phyloP scores from a whole-genome alignment of 2,113 vertebrate species.

The Peromyscus californicus region DNA sequence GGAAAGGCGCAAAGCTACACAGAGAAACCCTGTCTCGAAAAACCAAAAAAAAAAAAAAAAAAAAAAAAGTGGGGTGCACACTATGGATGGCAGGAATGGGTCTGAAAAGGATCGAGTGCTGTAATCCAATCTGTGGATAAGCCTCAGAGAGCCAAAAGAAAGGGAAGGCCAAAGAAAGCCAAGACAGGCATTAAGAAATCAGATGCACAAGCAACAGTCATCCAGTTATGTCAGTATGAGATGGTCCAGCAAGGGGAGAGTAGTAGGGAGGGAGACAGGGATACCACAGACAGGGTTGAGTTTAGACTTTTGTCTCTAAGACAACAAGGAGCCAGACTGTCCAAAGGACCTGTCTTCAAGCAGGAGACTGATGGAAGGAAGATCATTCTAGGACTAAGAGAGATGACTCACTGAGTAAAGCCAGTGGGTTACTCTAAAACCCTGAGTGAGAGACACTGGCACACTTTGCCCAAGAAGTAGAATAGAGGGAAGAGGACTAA shows the following conservation, averaged over 20 bases:
- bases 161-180: not conserved
- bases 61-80: not conserved
- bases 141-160: constrained; percentile 23
- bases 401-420: not conserved
- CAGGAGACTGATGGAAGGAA: constrained; percentile 10
- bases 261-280: not conserved
- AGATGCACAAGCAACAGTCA: not conserved
- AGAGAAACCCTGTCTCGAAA: too few species aligned
- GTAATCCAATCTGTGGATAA: not conserved
- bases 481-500: not conserved
- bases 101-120: not conserved
- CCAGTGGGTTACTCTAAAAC: not conserved
- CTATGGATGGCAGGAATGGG: not conserved
- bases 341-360: not conserved
- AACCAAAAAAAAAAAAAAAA: too few species aligned
- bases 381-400: not conserved
- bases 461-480: not conserved
- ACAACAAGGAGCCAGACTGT: constrained; percentile 13
- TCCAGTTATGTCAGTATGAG: not conserved
- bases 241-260: not conserved
- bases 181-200: not conserved
- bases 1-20: too few species aligned
- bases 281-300: not conserved
- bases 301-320: not conserved
- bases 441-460: not conserved